Evolutionary conservation across 2,888 invertebrate genomes (phyloP).

Genomic region (Habroteleia sp.): DNA sequence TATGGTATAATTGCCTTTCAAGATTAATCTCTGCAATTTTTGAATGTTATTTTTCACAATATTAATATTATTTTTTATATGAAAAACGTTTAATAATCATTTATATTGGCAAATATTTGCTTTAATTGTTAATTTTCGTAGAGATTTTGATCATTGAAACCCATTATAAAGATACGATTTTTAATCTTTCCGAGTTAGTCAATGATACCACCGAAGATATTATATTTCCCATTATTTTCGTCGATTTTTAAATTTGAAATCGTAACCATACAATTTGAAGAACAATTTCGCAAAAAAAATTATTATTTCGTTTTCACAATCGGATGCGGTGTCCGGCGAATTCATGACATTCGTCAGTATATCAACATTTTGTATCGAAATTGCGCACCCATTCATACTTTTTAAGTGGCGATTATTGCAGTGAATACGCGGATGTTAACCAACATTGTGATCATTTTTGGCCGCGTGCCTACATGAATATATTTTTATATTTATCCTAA

Average conservation of each 20-base stretch:
- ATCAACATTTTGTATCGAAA: conserved; percentile 48
- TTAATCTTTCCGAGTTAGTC: too few relatives aligned
- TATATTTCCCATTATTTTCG: too few relatives aligned
- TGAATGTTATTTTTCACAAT: too few relatives aligned
- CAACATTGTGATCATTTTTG: conserved; percentile 46
- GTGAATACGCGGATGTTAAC: conserved; percentile 45
- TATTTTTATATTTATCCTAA: conserved; percentile 32
- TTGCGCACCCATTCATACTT: conserved; percentile 34
- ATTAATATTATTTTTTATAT: too few relatives aligned
- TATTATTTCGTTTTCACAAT: conserved; percentile 36
- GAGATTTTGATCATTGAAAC: too few relatives aligned
- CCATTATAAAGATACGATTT: too few relatives aligned
- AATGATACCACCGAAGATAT: too few relatives aligned
- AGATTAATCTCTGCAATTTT: too few relatives aligned
- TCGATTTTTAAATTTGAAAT: conserved; percentile 16
- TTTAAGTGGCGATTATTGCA: conserved; percentile 41
- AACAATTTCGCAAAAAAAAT: conserved; percentile 21
- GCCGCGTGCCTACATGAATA: conserved; percentile 5
- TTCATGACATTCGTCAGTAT: conserved; percentile 38
- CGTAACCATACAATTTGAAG: not conserved
- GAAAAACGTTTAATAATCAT: too few relatives aligned
- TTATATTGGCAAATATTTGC: too few relatives aligned
- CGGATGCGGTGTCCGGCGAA: conserved; percentile 16
- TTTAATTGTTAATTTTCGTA: too few relatives aligned
- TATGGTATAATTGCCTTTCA: too few relatives aligned